Conservation (phyloP, 2,113 vertebrate species). For the Rhea pennata region DNA sequence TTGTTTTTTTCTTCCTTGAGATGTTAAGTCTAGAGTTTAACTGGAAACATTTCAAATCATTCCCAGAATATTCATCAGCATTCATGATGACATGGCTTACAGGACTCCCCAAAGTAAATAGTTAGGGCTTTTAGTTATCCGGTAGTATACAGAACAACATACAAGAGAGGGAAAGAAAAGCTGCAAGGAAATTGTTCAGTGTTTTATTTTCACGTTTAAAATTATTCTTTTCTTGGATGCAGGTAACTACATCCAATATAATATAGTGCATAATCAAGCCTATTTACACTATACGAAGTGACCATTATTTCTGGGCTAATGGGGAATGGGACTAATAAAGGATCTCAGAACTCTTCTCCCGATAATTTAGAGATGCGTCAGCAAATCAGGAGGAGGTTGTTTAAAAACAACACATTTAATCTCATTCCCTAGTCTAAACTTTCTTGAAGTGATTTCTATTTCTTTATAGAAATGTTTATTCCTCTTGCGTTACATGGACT, state of each 20-base stretch:
- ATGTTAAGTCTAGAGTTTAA: conserved; percentile 77
- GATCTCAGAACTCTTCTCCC: fast-evolving
- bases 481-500: fast-evolving
- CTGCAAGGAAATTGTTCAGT: fast-evolving
- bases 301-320: fast-evolving
- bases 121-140: conserved; percentile 45
- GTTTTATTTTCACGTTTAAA: background rate
- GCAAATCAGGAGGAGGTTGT: background rate
- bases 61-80: conserved; percentile 79
- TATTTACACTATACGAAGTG: fast-evolving
- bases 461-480: background rate
- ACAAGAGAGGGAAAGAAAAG: background rate
- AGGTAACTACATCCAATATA: background rate
- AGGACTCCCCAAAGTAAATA: conserved; percentile 70
- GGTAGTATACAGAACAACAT: background rate
- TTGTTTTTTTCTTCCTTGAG: conserved; percentile 73
- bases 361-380: background rate
- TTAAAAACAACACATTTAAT: background rate
- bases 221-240: background rate
- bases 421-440: background rate
- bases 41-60: conserved; percentile 76
- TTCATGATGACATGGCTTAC: conserved; percentile 52
- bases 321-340: background rate
- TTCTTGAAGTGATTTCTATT: background rate
- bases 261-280: fast-evolving